These are phyloP conservation scores for Streptopelia turtur DNA, from an alignment of 2,797 vertebrate genomes.

Conservation along the genomic window DNA sequence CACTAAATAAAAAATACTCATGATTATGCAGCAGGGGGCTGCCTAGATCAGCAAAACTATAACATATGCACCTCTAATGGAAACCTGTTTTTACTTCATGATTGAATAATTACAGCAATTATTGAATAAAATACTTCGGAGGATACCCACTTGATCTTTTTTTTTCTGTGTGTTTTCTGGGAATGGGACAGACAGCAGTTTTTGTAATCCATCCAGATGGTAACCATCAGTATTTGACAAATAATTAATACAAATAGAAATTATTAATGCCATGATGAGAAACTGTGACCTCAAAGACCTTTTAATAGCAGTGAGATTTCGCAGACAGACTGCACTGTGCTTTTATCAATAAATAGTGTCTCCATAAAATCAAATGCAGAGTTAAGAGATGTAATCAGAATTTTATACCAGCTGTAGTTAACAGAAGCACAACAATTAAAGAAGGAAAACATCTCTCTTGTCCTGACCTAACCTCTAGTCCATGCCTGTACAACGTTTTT, in stretches of 20 bases:
- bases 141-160: neutral
- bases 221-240: conserved; percentile 37
- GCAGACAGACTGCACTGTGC: neutral
- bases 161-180: neutral
- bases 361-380: neutral
- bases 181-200: neutral
- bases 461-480: neutral
- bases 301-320: neutral
- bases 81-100: neutral
- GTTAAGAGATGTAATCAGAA: neutral
- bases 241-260: conserved; percentile 50
- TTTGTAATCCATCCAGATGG: neutral
- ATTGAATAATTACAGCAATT: neutral
- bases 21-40: conserved; percentile 32
- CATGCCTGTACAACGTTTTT: neutral
- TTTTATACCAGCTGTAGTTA: neutral
- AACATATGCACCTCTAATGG: neutral
- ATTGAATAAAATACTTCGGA: neutral
- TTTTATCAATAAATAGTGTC: neutral
- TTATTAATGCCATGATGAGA: conserved; percentile 31
- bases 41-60: neutral
- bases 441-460: neutral
- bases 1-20: conserved; percentile 47
- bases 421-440: neutral
- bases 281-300: conserved; percentile 27